Base-by-base conservation (phyloP, 2,888 invertebrate genomes). In the Neoscelio sp. region DNA sequence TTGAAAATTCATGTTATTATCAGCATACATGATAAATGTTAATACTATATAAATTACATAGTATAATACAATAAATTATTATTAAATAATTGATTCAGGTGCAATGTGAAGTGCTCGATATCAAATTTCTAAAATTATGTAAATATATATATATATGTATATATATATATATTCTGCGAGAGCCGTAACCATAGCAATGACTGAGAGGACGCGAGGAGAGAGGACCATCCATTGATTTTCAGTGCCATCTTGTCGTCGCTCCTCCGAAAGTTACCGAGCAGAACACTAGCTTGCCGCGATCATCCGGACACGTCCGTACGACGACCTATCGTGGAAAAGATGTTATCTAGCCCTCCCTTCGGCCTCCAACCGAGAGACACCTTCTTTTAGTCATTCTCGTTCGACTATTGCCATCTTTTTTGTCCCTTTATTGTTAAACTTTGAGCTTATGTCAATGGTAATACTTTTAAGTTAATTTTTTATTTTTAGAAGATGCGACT, bases 181-280 rank as follows among this genome's bases (percentile, higher is more conserved):
- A 86, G 84, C 87, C 87, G 89, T 89, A 89, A 88, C 89, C 89
- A 89, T 88, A 89, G 89, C 88, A 86, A 89, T 89, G 88, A 87
- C 86, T 84, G 84, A 85, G 82, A 73, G 73, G 73, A 46, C 46
- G 54, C 54, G 64, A 73, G 64, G 80, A 80, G 80, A 82, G 81
- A 78, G 80, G 82, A 80, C 82, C 85, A 87, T 87, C 87, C 89
- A 89, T 89, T 89, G 89, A 89, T 89, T 89, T 89, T 89, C 89
- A 89, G 89, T 88, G 88, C 89, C 89, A 88, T 89, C 89, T 88
- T 89, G 89, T 89, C 88, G 89, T 87, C 85, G 85, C 85, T 86
- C 80, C 82, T 82, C 78, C 78, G 78, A 82, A 84, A 82, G 82
- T 82, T 83, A 82, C 71, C 70, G 58, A 78, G 65, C 50, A 76